These are phyloP conservation scores for Athetis lepigone DNA, from an alignment of 2,888 invertebrate genomes.

Conservation along the genomic window DNA sequence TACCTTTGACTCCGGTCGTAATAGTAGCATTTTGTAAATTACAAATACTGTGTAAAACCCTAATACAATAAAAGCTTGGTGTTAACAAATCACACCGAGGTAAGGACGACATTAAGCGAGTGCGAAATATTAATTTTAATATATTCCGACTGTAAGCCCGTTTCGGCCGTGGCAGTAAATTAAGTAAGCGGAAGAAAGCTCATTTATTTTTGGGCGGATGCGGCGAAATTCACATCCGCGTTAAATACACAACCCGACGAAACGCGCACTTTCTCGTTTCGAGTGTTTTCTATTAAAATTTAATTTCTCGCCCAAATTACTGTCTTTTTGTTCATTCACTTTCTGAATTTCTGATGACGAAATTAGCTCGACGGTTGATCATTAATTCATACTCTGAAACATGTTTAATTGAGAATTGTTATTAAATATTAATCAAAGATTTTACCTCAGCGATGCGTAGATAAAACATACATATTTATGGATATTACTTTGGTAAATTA, in stretches of 20 bases:
- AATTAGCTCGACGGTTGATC: constrained; percentile 77
- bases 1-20: constrained; percentile 59
- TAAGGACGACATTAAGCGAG: constrained; percentile 80
- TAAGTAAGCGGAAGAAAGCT: constrained; percentile 90
- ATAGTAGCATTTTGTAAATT: constrained; percentile 63
- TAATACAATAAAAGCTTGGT: constrained; percentile 74
- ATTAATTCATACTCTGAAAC: constrained; percentile 80
- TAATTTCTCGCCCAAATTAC: constrained; percentile 86
- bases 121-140: constrained; percentile 89
- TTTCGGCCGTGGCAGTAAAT: constrained; percentile 84
- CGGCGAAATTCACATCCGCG: constrained; percentile 89
- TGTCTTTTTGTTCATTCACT: constrained; percentile 88
- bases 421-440: constrained; percentile 78
- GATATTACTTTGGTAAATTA: constrained; percentile 60
- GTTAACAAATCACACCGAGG: constrained; percentile 82
- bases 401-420: constrained; percentile 77
- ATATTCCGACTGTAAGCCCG: constrained; percentile 84
- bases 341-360: constrained; percentile 85
- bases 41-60: constrained; percentile 66
- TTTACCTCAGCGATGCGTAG: constrained; percentile 63
- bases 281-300: constrained; percentile 88
- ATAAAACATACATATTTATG: constrained; percentile 64
- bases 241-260: constrained; percentile 88
- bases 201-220: constrained; percentile 90
- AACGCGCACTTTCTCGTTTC: constrained; percentile 82